Evolutionary conservation across 1,140 invertebrate species (phyloP).

Genomic region (Drusus annulatus): DNA sequence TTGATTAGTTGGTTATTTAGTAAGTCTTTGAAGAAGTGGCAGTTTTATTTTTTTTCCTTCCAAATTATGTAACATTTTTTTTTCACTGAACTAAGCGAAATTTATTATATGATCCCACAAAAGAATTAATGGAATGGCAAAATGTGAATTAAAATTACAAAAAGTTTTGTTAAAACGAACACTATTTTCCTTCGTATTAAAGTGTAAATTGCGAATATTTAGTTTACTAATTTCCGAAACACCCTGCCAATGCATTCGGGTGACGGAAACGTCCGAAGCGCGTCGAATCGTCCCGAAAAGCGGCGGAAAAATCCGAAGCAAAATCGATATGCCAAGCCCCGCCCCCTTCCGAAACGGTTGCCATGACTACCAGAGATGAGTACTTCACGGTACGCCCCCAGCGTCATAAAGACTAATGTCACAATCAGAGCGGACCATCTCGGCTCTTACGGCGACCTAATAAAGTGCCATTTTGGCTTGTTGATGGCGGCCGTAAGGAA

Average conservation of each 20-base stretch:
- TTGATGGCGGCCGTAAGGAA: background rate
- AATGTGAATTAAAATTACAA: too few species aligned
- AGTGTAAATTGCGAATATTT: too few species aligned
- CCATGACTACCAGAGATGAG: slow-evolving; percentile 40
- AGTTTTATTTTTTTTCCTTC: too few species aligned
- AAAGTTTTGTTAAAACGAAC: too few species aligned
- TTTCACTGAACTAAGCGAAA: too few species aligned
- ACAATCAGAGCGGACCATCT: background rate
- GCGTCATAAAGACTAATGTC: slow-evolving; percentile 2
- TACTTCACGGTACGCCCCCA: background rate
- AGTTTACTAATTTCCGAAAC: background rate
- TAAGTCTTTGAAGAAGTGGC: too few species aligned
- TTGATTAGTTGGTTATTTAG: too few species aligned
- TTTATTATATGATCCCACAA: too few species aligned
- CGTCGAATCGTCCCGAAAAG: slow-evolving; percentile 5
- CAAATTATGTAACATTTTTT: too few species aligned
- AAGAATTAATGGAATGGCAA: too few species aligned
- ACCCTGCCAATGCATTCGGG: slow-evolving; percentile 8
- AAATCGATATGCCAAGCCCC: slow-evolving; percentile 41
- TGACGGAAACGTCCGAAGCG: slow-evolving; percentile 13
- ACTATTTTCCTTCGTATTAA: too few species aligned
- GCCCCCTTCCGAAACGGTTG: slow-evolving; percentile 44
- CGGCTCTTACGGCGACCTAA: background rate
- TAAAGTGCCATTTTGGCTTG: background rate
- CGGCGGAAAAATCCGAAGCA: slow-evolving; percentile 29